These are phyloP conservation scores for Zygothrica quintamaculata DNA, from an alignment of 2,888 invertebrate genomes.

Conservation along the genomic window DNA sequence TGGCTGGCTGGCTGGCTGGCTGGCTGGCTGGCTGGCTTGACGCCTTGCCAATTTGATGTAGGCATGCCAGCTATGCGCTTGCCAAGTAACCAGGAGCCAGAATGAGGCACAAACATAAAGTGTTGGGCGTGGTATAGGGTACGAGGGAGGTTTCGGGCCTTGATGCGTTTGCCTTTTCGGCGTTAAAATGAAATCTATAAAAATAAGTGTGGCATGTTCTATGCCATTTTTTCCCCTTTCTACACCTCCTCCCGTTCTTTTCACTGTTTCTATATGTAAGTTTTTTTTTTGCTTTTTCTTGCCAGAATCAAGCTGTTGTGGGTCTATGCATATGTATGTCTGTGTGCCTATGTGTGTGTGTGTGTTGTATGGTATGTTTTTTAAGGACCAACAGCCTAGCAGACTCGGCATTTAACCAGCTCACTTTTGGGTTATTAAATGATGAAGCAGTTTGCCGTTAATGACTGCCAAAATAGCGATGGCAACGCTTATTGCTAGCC, in stretches of 20 bases:
- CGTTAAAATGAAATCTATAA: conserved; percentile 81
- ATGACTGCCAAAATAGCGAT: conserved; percentile 76
- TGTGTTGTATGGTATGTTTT: conserved; percentile 40
- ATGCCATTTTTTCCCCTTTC: conserved; percentile 53
- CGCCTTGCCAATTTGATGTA: conserved; percentile 80
- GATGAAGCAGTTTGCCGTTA: conserved; percentile 81
- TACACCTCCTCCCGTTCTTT: too few species aligned
- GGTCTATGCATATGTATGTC: conserved; percentile 32
- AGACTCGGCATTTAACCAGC: conserved; percentile 78
- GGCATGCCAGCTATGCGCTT: conserved; percentile 65
- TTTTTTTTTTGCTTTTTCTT: conserved; percentile 16
- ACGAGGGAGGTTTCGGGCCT: conserved; percentile 25
- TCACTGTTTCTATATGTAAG: too few species aligned
- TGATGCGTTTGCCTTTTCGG: conserved; percentile 78
- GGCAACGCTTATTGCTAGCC: conserved; percentile 47
- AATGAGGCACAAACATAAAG: conserved; percentile 32
- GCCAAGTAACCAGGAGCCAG: conserved; percentile 58
- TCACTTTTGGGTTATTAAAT: conserved; percentile 81
- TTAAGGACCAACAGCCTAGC: conserved; percentile 56
- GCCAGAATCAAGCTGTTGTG: conserved; percentile 62
- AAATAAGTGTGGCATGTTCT: conserved; percentile 79
- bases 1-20: conserved; percentile 44
- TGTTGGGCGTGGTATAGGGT: conserved; percentile 5
- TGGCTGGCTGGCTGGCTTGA: conserved; percentile 57
- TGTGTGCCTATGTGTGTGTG: conserved; percentile 2